phyloP scores from a whole-genome alignment of 37 sponge, comb jelly and placozoan species.

The Ephydatia muelleri region DNA sequence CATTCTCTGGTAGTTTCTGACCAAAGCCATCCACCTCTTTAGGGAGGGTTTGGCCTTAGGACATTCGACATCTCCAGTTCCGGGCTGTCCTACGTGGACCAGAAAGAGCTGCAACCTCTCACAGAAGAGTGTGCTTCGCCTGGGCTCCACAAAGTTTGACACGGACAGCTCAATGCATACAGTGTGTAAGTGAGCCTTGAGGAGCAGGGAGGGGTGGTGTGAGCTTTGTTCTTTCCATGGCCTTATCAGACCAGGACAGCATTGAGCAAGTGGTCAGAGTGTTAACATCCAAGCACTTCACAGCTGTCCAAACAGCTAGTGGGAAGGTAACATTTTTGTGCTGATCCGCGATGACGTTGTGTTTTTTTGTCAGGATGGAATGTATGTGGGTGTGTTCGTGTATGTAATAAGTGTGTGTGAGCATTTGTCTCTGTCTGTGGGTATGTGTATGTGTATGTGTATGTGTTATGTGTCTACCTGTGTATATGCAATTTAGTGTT shows the following conservation, averaged over 20 bases:
- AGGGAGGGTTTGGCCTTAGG: conserved; percentile 67
- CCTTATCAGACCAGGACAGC: conserved; percentile 51
- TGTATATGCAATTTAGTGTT: too few relatives aligned
- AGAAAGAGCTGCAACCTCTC: conserved; percentile 59
- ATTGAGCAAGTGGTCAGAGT: conserved; percentile 49
- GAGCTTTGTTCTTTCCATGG: not conserved
- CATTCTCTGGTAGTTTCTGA: not conserved
- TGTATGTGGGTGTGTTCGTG: not conserved
- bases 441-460: not conserved
- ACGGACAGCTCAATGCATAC: conserved; percentile 41
- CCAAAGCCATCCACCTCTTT: not conserved
- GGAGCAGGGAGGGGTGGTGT: not conserved
- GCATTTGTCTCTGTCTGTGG: not conserved
- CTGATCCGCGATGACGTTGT: not conserved
- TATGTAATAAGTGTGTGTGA: not conserved
- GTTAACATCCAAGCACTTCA: conserved; percentile 42
- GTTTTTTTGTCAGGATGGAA: too few relatives aligned
- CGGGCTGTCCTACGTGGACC: conserved; percentile 43
- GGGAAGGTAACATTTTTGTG: conserved; percentile 61
- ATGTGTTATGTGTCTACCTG: not conserved
- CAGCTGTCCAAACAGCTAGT: conserved; percentile 60
- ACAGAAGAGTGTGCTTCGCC: conserved; percentile 64
- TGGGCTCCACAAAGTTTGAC: conserved; percentile 56
- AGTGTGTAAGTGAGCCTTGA: conserved; percentile 33
- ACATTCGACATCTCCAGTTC: conserved; percentile 53